Percentiles rank a stretch among this genome's conserved stretches.
phyloP scores from a whole-genome alignment of 2,113 vertebrate genomes.

The Leiothrix lutea region DNA sequence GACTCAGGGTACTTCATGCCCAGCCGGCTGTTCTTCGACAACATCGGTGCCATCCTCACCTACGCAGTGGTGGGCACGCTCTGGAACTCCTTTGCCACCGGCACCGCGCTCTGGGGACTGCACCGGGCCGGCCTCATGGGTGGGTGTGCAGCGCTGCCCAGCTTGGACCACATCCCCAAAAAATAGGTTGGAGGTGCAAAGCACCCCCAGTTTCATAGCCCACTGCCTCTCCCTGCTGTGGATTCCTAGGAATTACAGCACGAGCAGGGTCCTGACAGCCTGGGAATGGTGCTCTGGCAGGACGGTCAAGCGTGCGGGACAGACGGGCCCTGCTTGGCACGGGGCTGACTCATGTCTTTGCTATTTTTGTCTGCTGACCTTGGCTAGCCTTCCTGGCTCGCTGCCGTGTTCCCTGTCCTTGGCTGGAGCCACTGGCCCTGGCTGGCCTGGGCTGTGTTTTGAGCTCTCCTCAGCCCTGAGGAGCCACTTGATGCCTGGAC shows the following conservation, averaged over 20 bases:
- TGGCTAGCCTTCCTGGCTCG: background rate
- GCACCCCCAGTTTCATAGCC: background rate
- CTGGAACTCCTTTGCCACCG: slow-evolving; percentile 94
- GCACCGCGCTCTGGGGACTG: slow-evolving; percentile 86
- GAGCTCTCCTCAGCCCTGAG: background rate
- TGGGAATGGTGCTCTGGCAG: background rate
- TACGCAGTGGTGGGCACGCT: slow-evolving; percentile 93
- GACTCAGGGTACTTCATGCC: slow-evolving; percentile 98
- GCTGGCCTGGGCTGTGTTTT: background rate
- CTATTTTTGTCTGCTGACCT: slow-evolving; percentile 12
- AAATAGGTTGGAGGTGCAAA: background rate
- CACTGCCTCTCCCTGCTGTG: background rate
- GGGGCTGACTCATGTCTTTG: slow-evolving; percentile 33
- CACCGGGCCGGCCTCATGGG: slow-evolving; percentile 79
- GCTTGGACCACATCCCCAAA: background rate
- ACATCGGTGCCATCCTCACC: slow-evolving; percentile 92
- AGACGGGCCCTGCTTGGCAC: background rate
- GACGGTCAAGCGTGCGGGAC: background rate
- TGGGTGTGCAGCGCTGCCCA: slow-evolving; percentile 33
- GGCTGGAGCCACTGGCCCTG: background rate
- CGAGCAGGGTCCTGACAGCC: background rate
- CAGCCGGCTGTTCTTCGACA: slow-evolving; percentile 93
- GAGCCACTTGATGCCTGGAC: background rate
- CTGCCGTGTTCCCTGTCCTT: background rate
- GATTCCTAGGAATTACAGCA: background rate